Evolutionary conservation across 2,797 vertebrate genomes (phyloP).

Genomic region (Pipistrellus pygmaeus): DNA sequence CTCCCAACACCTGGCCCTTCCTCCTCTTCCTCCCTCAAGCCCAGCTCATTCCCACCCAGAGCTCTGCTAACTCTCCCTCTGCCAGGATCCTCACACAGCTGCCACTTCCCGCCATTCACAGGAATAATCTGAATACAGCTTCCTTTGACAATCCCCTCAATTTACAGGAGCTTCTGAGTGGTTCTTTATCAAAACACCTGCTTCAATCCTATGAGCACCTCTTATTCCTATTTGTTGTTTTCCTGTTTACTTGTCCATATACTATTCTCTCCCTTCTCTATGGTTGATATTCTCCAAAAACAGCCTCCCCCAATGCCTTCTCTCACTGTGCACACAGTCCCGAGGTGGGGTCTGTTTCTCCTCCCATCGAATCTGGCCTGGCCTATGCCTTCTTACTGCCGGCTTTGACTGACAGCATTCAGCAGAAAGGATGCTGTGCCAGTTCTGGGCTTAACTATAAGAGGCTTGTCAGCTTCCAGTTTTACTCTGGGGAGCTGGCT

Average conservation of each 20-base stretch:
- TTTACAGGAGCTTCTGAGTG: background rate
- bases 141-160: background rate
- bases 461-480: background rate
- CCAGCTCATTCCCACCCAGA: background rate
- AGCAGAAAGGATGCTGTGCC: background rate
- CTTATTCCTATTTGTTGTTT: background rate
- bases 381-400: background rate
- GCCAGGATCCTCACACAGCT: background rate
- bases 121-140: background rate
- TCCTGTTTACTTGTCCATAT: background rate
- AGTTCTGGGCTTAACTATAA: background rate
- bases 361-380: background rate
- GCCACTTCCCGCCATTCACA: background rate
- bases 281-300: background rate
- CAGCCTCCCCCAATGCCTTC: accelerated
- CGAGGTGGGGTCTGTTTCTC: background rate
- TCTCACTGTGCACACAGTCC: background rate
- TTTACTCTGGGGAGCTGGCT: background rate
- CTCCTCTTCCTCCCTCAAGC: background rate
- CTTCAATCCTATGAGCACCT: background rate
- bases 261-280: background rate
- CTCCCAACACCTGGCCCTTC: background rate
- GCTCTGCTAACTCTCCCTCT: background rate
- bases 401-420: background rate
- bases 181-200: background rate